Evolutionary conservation across 2,888 invertebrate genomes (phyloP), one percentile per base, ranked within the genome.

Genomic region (Uropetala carovei): DNA sequence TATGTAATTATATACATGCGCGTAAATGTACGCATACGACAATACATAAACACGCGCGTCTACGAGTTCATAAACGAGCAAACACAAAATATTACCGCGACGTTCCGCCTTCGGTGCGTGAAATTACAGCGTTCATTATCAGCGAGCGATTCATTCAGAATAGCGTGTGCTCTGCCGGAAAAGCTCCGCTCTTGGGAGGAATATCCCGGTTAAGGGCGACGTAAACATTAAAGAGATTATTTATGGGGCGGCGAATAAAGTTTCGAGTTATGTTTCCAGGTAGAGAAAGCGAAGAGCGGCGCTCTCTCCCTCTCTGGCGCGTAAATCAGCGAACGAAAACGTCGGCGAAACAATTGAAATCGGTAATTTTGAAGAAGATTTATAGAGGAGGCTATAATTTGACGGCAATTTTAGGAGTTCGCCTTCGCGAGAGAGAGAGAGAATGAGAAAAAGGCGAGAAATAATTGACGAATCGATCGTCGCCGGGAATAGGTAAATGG

Each of bases 261-360:
- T 75, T 75, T 27, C 27, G 75, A 22, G 75, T 75, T 27, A 22
- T 75, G 75, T 27, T 27, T 22, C 11, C 27, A 75, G 75, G 75
- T 75, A 75, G 22, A 22, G 22, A 22, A 14, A 75, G 27, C 75
- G 75, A 27, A 22, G 75, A 13, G 22, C 11, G 75, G 75, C 22
- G 27, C 75, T 22, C 14, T 75, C 75, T 4, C 75, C 13, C 14
- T 75, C 75, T 4, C 75, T 27, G 22, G 22, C 75, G 11, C 75
- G 22, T 75, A 27, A 75, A 75, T 75, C 75, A 75, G n/a, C 75
- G 22, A 27, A 22, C 13, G 27, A 75, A 75, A 75, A 27, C 75
- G 75, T 75, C 27, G 75, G 75, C 27, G 75, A 75, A 75, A 75
- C 75, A 75, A 75, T 75, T 75, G 75, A 75, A 75, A 22, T 27